Conservation (phyloP, 2,113 vertebrate species). For the Caranx ignobilis region DNA sequence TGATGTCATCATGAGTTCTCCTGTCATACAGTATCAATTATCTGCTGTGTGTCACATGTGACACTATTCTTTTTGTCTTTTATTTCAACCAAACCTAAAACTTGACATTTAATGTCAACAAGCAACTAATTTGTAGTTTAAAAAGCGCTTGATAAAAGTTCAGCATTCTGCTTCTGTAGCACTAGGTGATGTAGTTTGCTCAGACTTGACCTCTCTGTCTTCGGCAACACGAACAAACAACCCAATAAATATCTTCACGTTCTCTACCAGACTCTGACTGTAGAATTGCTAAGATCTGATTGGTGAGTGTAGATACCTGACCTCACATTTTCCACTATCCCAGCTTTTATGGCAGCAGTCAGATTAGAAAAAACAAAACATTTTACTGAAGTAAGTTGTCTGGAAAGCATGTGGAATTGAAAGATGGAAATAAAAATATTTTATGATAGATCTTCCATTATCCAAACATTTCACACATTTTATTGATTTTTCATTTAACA, state of each 20-base stretch:
- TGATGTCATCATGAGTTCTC: conserved; percentile 22
- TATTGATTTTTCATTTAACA: too few species aligned
- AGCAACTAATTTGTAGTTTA: not conserved
- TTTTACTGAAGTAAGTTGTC: not conserved
- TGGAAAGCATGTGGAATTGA: not conserved
- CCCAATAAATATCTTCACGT: not conserved
- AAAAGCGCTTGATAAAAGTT: too few species aligned
- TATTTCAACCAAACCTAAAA: not conserved
- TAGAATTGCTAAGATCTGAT: too few species aligned
- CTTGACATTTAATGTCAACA: not conserved
- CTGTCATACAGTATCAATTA: conserved; percentile 44
- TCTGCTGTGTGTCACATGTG: not conserved
- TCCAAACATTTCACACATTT: too few species aligned
- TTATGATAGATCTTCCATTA: not conserved
- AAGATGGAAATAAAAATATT: not conserved
- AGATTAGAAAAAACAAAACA: not conserved
- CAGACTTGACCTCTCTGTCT: too few species aligned
- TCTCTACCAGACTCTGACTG: not conserved
- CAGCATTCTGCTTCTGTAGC: too few species aligned
- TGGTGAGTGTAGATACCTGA: too few species aligned
- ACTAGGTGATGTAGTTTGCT: too few species aligned
- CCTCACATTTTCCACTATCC: too few species aligned
- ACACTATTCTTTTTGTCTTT: not conserved
- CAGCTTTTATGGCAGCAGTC: not conserved
- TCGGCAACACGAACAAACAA: not conserved